Base-by-base conservation (phyloP, 2,797 vertebrate species). In the Sternotherus odoratus region DNA sequence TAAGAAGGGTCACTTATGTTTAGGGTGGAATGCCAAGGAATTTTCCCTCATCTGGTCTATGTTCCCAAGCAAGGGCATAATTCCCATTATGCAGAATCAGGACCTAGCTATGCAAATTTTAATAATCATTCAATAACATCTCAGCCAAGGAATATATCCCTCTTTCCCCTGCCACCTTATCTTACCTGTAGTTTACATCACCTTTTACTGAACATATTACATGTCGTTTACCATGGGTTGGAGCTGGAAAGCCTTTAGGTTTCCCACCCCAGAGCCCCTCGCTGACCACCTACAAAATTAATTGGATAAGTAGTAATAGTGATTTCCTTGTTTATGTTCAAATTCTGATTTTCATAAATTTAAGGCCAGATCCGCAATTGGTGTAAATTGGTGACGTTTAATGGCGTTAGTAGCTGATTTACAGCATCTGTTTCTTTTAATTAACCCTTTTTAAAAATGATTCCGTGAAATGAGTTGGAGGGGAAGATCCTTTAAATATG, bases 401-500 rank as follows among this genome's bases (percentile, higher is more conserved):
- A 92, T 88, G 92, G 89, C 92, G 81, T 0, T 39, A 23, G 0
- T 81, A 95, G 90, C 79, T 0, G 17, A 94, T 93, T 92, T 74
- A 46, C 78, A 4, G 87, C 93, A 88, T 83, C 92, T 0, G 0
- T 90, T 74, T 93, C 94, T 96, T 95, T 89, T 46, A 91, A 75
- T 51, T 17, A 57, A 54, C 74, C 0, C 0, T 90, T 94, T 81
- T 94, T 81, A 87, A 72, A 84, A 92, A 87, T 51, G 74, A 95
- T 90, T 56, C 82, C 1, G 1, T 94, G 93, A 94, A 96, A 95
- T 94, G 3, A 92, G 92, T 97, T 85, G 95, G 57, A 95, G 91
- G 86, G 87, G 69, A 96, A 83, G 92, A 89, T 94, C 94, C 89
- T 92, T 96, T 97, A 97, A 96, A 96, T 89, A 85, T 90, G 88